Base-by-base conservation (phyloP, 2,797 vertebrate genomes). In the Melanogrammus aeglefinus region DNA sequence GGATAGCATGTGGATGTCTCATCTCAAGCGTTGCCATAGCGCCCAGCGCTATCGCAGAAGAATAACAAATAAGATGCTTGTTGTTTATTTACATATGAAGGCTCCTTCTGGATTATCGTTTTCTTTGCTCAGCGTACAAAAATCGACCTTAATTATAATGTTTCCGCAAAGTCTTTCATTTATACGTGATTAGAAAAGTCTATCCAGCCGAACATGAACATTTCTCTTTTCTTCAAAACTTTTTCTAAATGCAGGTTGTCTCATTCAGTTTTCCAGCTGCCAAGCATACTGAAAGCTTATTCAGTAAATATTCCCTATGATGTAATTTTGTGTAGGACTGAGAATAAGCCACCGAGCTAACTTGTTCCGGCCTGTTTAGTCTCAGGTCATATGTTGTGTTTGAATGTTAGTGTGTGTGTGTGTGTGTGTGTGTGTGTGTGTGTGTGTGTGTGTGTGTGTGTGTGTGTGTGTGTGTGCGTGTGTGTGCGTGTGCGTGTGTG, bases 1-100 rank as follows among this genome's bases (percentile, higher is more conserved):
- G 82, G 21, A 31, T 76, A 79, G 78, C 79, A 80, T 79, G 69
- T 36, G 70, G 78, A 80, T 74, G 18, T 72, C 39, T 72, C 24
- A 31, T 69, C 63, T 69, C n/a, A 10, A 27, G 24, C n/a, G 63
- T 69, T 69, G 63, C 63, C 24, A 69, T 69, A n/a, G 63, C 24
- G 63, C 24, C 63, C 24, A 27, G 24, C 24, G 63, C 63, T n/a
- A 63, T 63, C 57, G 24, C 24, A 7, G 57, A 27, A 66, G 13
- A 24, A 24, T 27, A 69, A 24, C 63, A 27, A 69, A 27, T 12
- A 27, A 69, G 9, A 27, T n/a, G 24, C 63, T 69, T 69, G 24
- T 69, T 27, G 63, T 69, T 63, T 69, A 27, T 69, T 69, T 69
- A 69, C 63, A 27, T 69, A 27, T 27, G 63, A 24, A 69, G 63